Percentiles rank a stretch among this genome's conserved stretches.
These are phyloP conservation scores for Phrixothrix hirtus DNA, from an alignment of 2,888 invertebrate species.

Conservation along the genomic window DNA sequence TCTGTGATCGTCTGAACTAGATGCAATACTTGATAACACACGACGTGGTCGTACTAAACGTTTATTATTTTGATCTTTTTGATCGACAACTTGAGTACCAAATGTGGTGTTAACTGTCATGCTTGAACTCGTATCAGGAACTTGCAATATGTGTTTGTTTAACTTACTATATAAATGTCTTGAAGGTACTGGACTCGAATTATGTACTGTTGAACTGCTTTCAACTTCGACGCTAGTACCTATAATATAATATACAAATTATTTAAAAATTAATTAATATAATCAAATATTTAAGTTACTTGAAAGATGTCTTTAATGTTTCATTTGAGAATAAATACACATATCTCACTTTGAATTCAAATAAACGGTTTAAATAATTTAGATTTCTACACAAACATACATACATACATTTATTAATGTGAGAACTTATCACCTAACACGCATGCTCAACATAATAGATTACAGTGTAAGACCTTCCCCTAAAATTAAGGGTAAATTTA, in stretches of 20 bases:
- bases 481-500: too few relatives aligned
- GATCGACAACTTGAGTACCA: conserved; percentile 50
- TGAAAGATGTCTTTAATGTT: too few relatives aligned
- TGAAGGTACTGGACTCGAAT: conserved; percentile 57
- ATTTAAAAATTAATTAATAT: neutral
- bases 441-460: too few relatives aligned
- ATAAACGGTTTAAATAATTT: too few relatives aligned
- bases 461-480: too few relatives aligned
- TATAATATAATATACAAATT: conserved; percentile 17
- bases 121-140: conserved; percentile 60
- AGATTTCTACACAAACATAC: too few relatives aligned
- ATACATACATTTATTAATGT: too few relatives aligned
- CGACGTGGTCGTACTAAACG: conserved; percentile 53
- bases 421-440: too few relatives aligned
- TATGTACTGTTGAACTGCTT: conserved; percentile 62
- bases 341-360: too few relatives aligned
- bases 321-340: too few relatives aligned
- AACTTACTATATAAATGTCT: conserved; percentile 47
- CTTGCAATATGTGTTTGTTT: conserved; percentile 58
- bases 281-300: too few relatives aligned
- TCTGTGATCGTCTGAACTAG: conserved; percentile 62
- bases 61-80: conserved; percentile 38
- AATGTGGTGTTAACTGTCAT: conserved; percentile 57
- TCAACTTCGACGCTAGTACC: conserved; percentile 60
- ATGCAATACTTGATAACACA: conserved; percentile 68